Evolutionary conservation across 1,140 invertebrate genomes (phyloP).

Genomic region (Drosophila leontia): DNA sequence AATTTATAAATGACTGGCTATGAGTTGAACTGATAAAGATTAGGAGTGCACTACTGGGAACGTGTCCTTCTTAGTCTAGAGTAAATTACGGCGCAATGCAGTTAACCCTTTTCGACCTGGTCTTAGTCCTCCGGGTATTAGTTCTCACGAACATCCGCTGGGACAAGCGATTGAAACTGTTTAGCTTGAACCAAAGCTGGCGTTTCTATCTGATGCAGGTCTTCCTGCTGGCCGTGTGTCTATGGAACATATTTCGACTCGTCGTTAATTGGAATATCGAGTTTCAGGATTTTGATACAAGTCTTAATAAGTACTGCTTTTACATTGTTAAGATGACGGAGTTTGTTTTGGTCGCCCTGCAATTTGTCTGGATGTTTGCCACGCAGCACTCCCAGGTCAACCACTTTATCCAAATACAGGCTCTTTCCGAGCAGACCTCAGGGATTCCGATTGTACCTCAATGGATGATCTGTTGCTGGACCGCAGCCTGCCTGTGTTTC

Average conservation of each 20-base stretch:
- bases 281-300: too few relatives aligned
- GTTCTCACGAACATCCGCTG: background rate
- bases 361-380: background rate
- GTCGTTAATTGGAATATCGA: background rate
- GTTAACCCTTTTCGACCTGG: background rate
- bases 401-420: background rate
- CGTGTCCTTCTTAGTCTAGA: background rate
- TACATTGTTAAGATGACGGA: background rate
- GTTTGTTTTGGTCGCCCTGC: background rate
- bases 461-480: background rate
- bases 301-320: background rate
- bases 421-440: background rate
- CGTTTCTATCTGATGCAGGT: background rate
- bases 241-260: background rate
- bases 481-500: background rate
- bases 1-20: background rate
- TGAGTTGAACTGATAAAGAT: background rate
- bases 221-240: background rate
- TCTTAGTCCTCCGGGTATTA: background rate
- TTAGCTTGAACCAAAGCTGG: background rate
- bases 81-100: background rate
- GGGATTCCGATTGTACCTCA: background rate
- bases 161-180: background rate
- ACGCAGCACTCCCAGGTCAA: background rate
- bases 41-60: background rate